Evolutionary conservation across 2,888 invertebrate genomes (phyloP).

Genomic region (Congeria kusceri): DNA sequence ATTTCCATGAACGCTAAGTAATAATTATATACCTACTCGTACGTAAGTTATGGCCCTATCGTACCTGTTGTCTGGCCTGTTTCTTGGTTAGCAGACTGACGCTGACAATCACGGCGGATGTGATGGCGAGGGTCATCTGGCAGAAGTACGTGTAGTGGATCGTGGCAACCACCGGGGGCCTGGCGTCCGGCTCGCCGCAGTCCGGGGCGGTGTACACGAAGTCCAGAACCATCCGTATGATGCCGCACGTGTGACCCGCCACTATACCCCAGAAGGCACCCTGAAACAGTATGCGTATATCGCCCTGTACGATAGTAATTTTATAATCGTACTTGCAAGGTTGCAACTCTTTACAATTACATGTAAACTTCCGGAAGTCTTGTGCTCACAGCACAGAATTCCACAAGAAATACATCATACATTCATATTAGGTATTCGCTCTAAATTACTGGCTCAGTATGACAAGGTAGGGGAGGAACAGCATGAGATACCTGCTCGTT

Average conservation of each 20-base stretch:
- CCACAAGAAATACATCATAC: too few relatives aligned
- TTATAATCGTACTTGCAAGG: too few relatives aligned
- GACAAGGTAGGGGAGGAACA: too few relatives aligned
- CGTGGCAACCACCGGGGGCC: conserved; percentile 80
- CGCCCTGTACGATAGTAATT: too few relatives aligned
- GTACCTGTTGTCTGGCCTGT: not conserved
- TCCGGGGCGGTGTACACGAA: conserved; percentile 85
- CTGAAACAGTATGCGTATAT: conserved; percentile 49
- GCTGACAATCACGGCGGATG: conserved; percentile 72
- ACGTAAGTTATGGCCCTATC: too few relatives aligned
- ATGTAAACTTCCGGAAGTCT: too few relatives aligned
- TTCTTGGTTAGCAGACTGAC: conserved; percentile 73
- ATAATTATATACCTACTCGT: too few relatives aligned
- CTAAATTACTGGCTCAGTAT: too few relatives aligned
- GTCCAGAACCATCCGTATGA: conserved; percentile 85
- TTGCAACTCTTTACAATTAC: too few relatives aligned
- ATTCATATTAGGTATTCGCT: too few relatives aligned
- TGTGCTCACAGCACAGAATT: too few relatives aligned
- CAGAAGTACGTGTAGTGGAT: conserved; percentile 83
- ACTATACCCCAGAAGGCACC: conserved; percentile 86
- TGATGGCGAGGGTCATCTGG: conserved; percentile 74
- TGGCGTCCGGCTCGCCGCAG: conserved; percentile 85
- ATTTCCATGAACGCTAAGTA: too few relatives aligned
- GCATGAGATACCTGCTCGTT: conserved; percentile 77
- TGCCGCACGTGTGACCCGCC: conserved; percentile 85